Evolutionary conservation across 1,140 invertebrate genomes (phyloP), one percentile per base, ranked within the genome.

Genomic region (Epicauta chinensis): DNA sequence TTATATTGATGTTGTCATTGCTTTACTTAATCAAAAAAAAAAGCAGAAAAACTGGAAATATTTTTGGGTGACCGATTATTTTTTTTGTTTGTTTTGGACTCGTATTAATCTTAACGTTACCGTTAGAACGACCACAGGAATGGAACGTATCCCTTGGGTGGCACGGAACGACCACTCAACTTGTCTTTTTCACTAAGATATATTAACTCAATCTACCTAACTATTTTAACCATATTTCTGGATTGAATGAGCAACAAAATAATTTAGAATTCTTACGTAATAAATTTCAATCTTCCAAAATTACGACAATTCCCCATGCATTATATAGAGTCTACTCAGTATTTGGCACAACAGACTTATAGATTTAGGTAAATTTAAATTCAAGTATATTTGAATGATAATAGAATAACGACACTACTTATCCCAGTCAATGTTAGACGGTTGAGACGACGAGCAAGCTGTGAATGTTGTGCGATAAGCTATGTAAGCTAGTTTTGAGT

Each of bases 381-480:
- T 56, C 46, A 49, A 56, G 35, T 51, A 48, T 51, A 61, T 61
- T 59, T 61, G 57, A 58, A 61, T 61, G 56, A 59, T 61, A 61
- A 61, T 61, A 50, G 54, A 55, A 55, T 55, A 59, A 56, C 51
- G 57, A 46, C 53, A 52, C 51, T 34, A 12, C 32, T 12, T 34
- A 11, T 34, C 53, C 50, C 56, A 51, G 53, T 53, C 54, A 38
- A 49, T 61, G 57, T 61, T 39, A 46, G 39, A 38, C 42, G 36
- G 51, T 54, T 56, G 57, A 51, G 54, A 49, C 52, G 51, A 31
- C 51, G 51, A 23, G 54, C 54, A 56, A 59, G 56, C 57, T 56
- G 55, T 59, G 57, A 61, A 61, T 61, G 57, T 51, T 44, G 56
- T 57, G n/a, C n/a, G 57, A 61, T 61, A 61, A 61, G 60, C 53